Percentiles rank a stretch among this genome's conserved stretches.
phyloP scores from a whole-genome alignment of 1,140 invertebrate species.

The Spodoptera litura region DNA sequence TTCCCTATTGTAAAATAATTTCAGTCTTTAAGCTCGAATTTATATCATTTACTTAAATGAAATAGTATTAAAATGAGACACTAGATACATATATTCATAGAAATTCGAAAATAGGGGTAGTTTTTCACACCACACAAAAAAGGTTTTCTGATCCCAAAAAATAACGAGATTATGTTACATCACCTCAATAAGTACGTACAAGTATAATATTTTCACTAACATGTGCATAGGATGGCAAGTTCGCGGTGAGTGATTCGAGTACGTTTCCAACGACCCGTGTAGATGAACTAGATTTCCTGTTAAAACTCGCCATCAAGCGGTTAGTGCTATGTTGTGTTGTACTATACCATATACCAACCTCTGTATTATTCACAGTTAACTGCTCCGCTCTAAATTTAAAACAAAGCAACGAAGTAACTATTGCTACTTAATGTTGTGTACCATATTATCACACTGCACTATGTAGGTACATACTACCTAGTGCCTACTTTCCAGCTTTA shows the following conservation, averaged over 20 bases:
- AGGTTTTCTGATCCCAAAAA: no score
- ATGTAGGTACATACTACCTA: neutral
- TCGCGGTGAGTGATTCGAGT: slow-evolving; percentile 66
- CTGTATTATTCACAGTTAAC: slow-evolving; percentile 68
- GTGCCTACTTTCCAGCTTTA: neutral
- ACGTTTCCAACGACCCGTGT: slow-evolving; percentile 68
- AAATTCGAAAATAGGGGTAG: no score
- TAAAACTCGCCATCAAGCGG: slow-evolving; percentile 54
- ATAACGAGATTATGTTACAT: no score
- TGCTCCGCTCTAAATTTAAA: slow-evolving; percentile 67
- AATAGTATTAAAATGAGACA: no score
- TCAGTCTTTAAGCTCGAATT: no score
- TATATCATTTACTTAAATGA: no score
- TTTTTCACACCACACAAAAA: no score
- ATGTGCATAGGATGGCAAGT: slow-evolving; percentile 48
- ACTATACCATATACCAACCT: slow-evolving; percentile 39
- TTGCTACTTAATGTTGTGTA: slow-evolving; percentile 11
- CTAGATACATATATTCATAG: no score
- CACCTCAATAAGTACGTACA: neutral
- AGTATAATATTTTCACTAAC: slow-evolving; percentile 16
- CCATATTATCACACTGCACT: neutral
- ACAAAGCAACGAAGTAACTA: slow-evolving; percentile 42
- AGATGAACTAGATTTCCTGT: slow-evolving; percentile 76
- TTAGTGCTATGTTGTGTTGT: slow-evolving; percentile 48
- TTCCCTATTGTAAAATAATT: no score